Base-by-base conservation (phyloP, 2,797 vertebrate species). In the Cynopterus sphinx region DNA sequence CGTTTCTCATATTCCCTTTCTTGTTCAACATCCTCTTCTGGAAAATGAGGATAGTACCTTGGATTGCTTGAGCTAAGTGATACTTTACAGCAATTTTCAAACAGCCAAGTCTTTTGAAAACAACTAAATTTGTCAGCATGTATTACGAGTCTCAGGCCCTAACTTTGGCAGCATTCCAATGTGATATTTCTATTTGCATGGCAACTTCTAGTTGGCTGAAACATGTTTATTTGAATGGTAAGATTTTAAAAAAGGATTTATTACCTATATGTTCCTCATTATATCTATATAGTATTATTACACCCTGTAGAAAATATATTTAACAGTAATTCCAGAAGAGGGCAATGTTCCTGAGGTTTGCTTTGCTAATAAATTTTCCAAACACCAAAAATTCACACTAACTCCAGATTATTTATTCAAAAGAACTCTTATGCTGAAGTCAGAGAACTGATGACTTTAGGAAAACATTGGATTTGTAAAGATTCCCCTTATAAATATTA, bases 391-490 rank as follows among this genome's bases (percentile, higher is more conserved):
- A 77, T 95, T 95, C 83, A 95, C 89, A 92, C 87, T 59, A 96
- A 87, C 81, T 92, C 84, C 77, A 86, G 82, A 86, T 90, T 97
- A 94, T 97, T 97, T 97, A 95, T 94, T 94, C 81, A 90, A 94
- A 97, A 96, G 85, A 75, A 22, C 55, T 86, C 87, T 93, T 53
- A 70, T 53, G 53, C 63, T 90, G 68, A 74, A 95, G 94, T 75
- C 86, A 78, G 94, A 97, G 75, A 95, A 95, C 70, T 43, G 87
- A 91, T 94, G 92, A 83, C 87, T 94, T 91, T 91, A 91, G 81
- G 63, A 96, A 98, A 97, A 97, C 94, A 95, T 46, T 90, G 95
- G 83, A 93, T 97, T 93, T 95, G 89, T 95, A 79, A 93, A 33
- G 89, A 96, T 96, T 95, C 51, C 39, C 71, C 91, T 97, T 96